phyloP scores from a whole-genome alignment of 1,140 invertebrate species.

The Drosophila virilis region DNA sequence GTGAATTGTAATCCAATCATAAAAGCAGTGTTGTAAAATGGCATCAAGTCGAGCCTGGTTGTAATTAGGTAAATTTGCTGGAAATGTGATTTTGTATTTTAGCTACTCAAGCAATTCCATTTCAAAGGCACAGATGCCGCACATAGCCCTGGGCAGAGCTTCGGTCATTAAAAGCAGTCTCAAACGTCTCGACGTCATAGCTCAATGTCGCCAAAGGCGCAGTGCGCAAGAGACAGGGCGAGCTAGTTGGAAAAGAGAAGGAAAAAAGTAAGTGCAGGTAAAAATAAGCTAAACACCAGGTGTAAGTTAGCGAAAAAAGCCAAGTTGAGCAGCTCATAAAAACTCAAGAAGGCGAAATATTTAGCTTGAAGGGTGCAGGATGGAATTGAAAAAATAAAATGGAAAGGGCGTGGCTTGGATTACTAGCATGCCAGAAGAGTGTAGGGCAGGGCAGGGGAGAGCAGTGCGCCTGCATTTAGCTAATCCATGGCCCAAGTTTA shows the following conservation, averaged over 20 bases:
- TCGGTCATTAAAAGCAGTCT: conserved; percentile 18
- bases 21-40: background rate
- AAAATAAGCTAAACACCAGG: conserved; percentile 70
- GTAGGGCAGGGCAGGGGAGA: background rate
- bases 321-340: conserved; percentile 74
- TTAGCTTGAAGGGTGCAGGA: conserved; percentile 68
- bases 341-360: conserved; percentile 76
- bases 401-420: background rate
- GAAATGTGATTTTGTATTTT: conserved; percentile 2
- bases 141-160: background rate
- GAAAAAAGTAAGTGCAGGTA: conserved; percentile 35
- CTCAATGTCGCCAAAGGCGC: conserved; percentile 33
- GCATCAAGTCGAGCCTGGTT: background rate
- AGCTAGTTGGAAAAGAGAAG: background rate
- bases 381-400: conserved; percentile 21
- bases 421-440: background rate
- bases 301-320: conserved; percentile 66
- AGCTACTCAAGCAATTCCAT: conserved; percentile 1
- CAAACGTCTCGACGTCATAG: conserved; percentile 51
- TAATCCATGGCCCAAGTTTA: conserved; percentile 69
- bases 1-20: background rate
- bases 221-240: background rate
- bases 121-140: conserved; percentile 1
- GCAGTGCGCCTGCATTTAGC: conserved; percentile 62
- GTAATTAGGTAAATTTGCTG: conserved; percentile 10